These are phyloP conservation scores for Rhombomys opimus DNA, from an alignment of 2,113 vertebrate genomes.

Conservation along the genomic window DNA sequence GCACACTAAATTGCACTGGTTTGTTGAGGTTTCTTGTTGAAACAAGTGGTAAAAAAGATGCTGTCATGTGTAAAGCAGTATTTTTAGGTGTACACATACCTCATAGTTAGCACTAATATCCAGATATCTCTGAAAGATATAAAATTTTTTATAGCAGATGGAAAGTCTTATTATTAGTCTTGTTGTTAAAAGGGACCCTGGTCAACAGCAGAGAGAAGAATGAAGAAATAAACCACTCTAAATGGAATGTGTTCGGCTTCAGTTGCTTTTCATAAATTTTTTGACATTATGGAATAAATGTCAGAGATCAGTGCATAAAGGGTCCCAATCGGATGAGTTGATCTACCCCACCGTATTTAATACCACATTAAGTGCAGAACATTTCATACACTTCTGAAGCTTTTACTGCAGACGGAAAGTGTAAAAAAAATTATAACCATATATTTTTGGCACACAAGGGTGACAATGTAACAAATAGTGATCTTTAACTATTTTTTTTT, in stretches of 20 bases:
- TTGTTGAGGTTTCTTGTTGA: slow-evolving; percentile 87
- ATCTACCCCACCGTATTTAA: slow-evolving; percentile 62
- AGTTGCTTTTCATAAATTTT: slow-evolving; percentile 80
- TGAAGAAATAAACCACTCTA: slow-evolving; percentile 62
- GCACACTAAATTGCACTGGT: slow-evolving; percentile 83
- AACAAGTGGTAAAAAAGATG: slow-evolving; percentile 80
- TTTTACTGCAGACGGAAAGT: slow-evolving; percentile 53
- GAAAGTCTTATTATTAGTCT: slow-evolving; percentile 78
- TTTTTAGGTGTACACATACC: slow-evolving; percentile 80
- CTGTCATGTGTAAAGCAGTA: slow-evolving; percentile 75
- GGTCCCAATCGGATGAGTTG: slow-evolving; percentile 66
- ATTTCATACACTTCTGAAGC: slow-evolving; percentile 54
- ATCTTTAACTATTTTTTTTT: slow-evolving; percentile 73
- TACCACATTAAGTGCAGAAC: neutral
- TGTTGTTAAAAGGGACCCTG: slow-evolving; percentile 79
- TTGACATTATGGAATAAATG: slow-evolving; percentile 76
- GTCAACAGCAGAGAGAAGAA: slow-evolving; percentile 49
- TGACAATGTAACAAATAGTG: slow-evolving; percentile 78
- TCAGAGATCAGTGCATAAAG: slow-evolving; percentile 74
- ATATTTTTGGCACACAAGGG: neutral
- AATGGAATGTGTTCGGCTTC: slow-evolving; percentile 68
- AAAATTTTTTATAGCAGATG: slow-evolving; percentile 80
- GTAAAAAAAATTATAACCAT: slow-evolving; percentile 10
- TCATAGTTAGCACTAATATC: slow-evolving; percentile 84
- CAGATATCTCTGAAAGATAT: slow-evolving; percentile 82